A percentile compares a stretch with the other conserved stretches of the same genome.
phyloP scores from a whole-genome alignment of 2,113 vertebrate genomes.

The Panthera leo region DNA sequence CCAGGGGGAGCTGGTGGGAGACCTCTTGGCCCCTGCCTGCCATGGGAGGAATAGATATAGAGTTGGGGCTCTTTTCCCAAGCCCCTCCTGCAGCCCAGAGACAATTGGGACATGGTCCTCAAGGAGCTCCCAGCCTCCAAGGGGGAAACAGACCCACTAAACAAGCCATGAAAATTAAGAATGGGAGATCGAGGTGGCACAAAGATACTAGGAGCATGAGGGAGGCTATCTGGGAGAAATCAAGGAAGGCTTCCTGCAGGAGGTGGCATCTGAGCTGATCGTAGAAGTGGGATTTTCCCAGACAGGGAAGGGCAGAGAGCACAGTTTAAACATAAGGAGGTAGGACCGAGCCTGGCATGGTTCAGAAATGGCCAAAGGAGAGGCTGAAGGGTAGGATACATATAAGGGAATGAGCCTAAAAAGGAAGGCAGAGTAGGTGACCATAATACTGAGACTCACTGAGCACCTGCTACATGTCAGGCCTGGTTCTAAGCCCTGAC shows the following conservation, averaged over 20 bases:
- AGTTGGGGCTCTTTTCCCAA: background rate
- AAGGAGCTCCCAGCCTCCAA: background rate
- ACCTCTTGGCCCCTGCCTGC: fast-evolving
- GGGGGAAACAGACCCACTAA: background rate
- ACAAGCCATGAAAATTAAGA: background rate
- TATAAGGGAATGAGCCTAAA: background rate
- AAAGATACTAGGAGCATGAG: background rate
- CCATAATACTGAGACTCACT: background rate
- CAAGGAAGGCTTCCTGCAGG: slow-evolving; percentile 1
- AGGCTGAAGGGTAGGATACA: background rate
- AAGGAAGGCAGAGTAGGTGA: background rate
- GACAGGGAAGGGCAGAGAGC: background rate
- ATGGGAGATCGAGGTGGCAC: no score
- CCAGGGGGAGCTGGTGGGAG: background rate
- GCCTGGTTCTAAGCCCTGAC: fast-evolving
- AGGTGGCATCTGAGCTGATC: background rate
- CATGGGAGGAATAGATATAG: background rate
- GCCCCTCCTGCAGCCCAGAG: background rate
- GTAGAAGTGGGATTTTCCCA: background rate
- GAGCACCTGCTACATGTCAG: fast-evolving
- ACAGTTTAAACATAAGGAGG: background rate
- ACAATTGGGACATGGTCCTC: background rate
- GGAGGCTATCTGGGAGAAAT: background rate
- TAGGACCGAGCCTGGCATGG: fast-evolving
- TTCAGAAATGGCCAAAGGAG: background rate